A percentile compares a stretch with the other conserved stretches of the same genome.
Evolutionary conservation across 37 sponge, comb jelly and placozoan species (phyloP).

Genomic region (Aplysina aerophoba): DNA sequence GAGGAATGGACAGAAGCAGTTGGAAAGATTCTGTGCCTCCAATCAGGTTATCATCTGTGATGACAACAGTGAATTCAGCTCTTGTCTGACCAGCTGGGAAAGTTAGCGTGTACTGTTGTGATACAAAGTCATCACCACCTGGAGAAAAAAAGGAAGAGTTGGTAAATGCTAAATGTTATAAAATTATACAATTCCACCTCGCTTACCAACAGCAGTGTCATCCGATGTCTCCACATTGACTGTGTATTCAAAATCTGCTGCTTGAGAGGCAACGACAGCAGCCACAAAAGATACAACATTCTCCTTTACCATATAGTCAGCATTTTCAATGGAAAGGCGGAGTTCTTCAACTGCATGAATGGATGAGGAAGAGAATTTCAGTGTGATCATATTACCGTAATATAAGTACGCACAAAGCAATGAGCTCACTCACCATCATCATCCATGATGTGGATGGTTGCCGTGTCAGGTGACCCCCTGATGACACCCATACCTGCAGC

Average conservation of each 20-base stretch:
- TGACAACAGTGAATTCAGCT: background rate
- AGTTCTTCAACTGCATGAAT: no score
- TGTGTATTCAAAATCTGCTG: no score
- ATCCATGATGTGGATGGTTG: slow-evolving; percentile 9
- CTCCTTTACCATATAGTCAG: no score
- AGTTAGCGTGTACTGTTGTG: background rate
- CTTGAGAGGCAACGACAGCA: no score
- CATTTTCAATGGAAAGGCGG: no score
- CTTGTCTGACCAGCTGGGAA: background rate
- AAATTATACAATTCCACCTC: no score
- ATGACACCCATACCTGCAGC: background rate
- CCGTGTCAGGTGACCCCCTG: slow-evolving; percentile 12
- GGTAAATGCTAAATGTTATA: background rate
- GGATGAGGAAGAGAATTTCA: no score
- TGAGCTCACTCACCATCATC: slow-evolving; percentile 1
- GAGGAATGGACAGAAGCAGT: background rate
- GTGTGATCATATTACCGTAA: no score
- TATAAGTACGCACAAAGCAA: no score
- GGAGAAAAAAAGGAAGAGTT: background rate
- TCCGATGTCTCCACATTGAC: no score
- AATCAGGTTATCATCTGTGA: background rate
- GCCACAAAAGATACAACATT: no score
- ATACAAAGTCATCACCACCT: background rate
- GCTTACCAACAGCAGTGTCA: no score
- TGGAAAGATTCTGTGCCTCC: background rate